Base-by-base conservation (phyloP, 2,888 invertebrate genomes). In the Margaritifera margaritifera region DNA sequence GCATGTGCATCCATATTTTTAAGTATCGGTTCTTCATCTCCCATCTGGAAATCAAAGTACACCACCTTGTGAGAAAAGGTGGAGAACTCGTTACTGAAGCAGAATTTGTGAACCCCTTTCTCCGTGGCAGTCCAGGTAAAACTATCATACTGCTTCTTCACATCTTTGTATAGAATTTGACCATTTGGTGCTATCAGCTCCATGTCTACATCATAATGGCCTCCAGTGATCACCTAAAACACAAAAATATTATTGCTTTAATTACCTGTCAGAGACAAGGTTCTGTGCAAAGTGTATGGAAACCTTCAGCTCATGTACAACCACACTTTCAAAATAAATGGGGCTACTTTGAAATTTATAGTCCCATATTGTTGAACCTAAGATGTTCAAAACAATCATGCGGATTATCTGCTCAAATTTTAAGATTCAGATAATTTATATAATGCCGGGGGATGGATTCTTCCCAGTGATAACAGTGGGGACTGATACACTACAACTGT, bases 71-170 rank as follows among this genome's bases (percentile, higher is more conserved):
- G 99, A 11, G 98, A 96, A 91, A 99, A 98, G 66, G 99, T 98
- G 62, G 99, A 99, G 90, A 99, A 99, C 90, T 99, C 98, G 91
- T 99, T 99, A 89, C 98, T 97, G 90, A 99, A 99, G 91, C 99
- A 89, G 83, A 89, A 88, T 61, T 84, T 84, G 80, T 85, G 84
- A 50, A 87, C 80, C 19, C 89, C 89, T 6, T 77, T 80, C 57
- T 75, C 69, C 19, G 86, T 86, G 1, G 89, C 78, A 4, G 84
- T 88, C 89, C 89, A 89, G 67, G 94, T 94, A 90, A 96, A 95
- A 42, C 96, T 96, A 90, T 99, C 99, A 90, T 97, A 99, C 87
- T 99, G 98, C 88, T 95, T 95, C 90, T 97, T 97, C 62, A 95
- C 93, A 91, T 97, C 95, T 83, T 94, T 94, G 90, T 99, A 99